Base-by-base conservation (phyloP, 1,140 invertebrate species). In the Zaprionus inermis region DNA sequence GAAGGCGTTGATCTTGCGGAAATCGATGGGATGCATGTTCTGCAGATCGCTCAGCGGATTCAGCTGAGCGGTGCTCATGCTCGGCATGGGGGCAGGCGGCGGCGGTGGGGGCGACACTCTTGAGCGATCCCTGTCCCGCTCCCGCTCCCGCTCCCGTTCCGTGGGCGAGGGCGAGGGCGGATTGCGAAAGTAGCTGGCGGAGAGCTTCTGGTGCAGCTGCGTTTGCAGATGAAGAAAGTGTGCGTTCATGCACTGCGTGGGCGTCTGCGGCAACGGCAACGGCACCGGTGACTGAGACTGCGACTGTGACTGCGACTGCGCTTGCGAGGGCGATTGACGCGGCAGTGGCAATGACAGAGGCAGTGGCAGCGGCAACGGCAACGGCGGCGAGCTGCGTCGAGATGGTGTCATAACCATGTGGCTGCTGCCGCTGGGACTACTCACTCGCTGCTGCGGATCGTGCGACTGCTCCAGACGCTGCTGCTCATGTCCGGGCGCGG, bases 1-100 rank as follows among this genome's bases (percentile, higher is more conserved):
- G 56, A 92, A 92, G 51, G 81, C 92, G 58, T 94, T 94, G 46
- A 97, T 93, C 88, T 97, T 97, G 18, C 97, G 95, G 90, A 97
- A 98, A 91, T 98, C 97, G 92, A 98, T 98, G 1, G 97, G 97
- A 91, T 98, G 97, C 97, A 99, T 98, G 80, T 96, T 98, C 93
- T 98, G 97, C 22, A 98, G 93, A 82, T 97, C 95, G 92, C 97
- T 98, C 34, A 98, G 93, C 1, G 98, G 97, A 97, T 77, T 90
- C 94, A 94, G 57, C n/a, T 78, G 77, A 0, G 61, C 55, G 54
- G 64, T 55, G 66, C 58, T 70, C 94, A 93, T 81, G 93, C 93
- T 81, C 93, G 93, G 54, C 16, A 51, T 9, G 69, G 38, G 24
- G 64, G 93, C 30, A 34, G 11, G 32, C 28, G 14, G 5, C 44